phyloP scores from a whole-genome alignment of 2,113 vertebrate genomes.

The Pelodiscus sinensis region DNA sequence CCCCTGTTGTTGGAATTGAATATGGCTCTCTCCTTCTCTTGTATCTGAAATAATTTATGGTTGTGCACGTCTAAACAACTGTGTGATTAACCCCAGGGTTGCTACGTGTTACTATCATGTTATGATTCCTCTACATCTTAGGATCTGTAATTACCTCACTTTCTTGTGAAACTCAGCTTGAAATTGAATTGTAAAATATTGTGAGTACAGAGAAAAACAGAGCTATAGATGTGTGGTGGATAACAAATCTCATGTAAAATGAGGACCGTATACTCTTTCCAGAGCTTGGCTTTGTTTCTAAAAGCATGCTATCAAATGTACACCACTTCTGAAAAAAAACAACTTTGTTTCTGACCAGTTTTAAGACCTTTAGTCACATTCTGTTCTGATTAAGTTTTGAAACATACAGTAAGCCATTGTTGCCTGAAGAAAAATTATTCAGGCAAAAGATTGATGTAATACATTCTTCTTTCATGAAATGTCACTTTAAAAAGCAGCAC shows the following conservation, averaged over 20 bases:
- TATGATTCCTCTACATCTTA: neutral
- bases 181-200: neutral
- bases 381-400: constrained; percentile 37
- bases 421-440: neutral
- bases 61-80: neutral
- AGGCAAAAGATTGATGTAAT: neutral
- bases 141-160: neutral
- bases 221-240: neutral
- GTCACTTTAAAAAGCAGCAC: neutral
- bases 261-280: neutral
- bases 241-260: neutral
- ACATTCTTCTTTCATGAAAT: neutral
- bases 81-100: neutral
- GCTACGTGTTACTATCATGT: neutral
- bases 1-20: neutral
- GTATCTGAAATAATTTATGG: neutral
- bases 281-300: neutral
- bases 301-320: neutral
- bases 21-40: neutral
- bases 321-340: neutral
- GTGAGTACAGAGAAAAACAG: neutral
- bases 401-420: constrained; percentile 52
- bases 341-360: neutral
- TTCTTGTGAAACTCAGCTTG: neutral
- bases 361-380: constrained; percentile 23